Evolutionary conservation across 2,888 invertebrate genomes (phyloP).

Genomic region (Coremacera marginata): DNA sequence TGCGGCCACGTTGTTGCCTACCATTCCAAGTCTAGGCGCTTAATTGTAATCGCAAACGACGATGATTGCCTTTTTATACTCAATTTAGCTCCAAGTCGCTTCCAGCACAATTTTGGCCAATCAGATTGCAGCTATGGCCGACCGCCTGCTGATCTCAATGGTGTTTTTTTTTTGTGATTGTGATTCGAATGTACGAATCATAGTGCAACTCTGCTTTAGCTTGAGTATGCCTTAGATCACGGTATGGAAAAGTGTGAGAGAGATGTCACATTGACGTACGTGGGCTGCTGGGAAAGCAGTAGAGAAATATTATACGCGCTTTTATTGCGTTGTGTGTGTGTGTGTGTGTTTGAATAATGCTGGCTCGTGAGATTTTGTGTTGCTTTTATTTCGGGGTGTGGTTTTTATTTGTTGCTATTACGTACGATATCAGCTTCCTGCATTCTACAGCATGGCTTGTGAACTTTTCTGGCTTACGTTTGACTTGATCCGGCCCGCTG

Average conservation of each 20-base stretch:
- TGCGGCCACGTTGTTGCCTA: slow-evolving; percentile 49
- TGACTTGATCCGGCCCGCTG: slow-evolving; percentile 42
- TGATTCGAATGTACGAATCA: slow-evolving; percentile 19
- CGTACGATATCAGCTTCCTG: slow-evolving; percentile 47
- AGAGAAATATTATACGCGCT: neutral
- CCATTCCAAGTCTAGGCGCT: slow-evolving; percentile 65
- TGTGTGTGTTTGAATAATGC: slow-evolving; percentile 41
- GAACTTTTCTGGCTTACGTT: slow-evolving; percentile 47
- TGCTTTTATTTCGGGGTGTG: slow-evolving; percentile 47
- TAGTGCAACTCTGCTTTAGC: neutral
- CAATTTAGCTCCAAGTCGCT: slow-evolving; percentile 64
- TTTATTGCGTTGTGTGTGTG: slow-evolving; percentile 16
- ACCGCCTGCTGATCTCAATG: slow-evolving; percentile 51
- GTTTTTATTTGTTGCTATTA: slow-evolving; percentile 38
- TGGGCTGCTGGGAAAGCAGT: neutral
- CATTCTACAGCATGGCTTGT: slow-evolving; percentile 46
- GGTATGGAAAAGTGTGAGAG: slow-evolving; percentile 33
- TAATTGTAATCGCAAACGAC: slow-evolving; percentile 69
- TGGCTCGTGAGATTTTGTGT: slow-evolving; percentile 54
- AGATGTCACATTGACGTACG: neutral
- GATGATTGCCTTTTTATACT: slow-evolving; percentile 78
- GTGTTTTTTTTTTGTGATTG: neutral
- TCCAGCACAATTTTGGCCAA: slow-evolving; percentile 60
- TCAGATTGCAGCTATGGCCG: slow-evolving; percentile 64
- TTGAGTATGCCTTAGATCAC: neutral